Base-by-base conservation (phyloP, 1,140 invertebrate genomes). In the Callitettix versicolor region DNA sequence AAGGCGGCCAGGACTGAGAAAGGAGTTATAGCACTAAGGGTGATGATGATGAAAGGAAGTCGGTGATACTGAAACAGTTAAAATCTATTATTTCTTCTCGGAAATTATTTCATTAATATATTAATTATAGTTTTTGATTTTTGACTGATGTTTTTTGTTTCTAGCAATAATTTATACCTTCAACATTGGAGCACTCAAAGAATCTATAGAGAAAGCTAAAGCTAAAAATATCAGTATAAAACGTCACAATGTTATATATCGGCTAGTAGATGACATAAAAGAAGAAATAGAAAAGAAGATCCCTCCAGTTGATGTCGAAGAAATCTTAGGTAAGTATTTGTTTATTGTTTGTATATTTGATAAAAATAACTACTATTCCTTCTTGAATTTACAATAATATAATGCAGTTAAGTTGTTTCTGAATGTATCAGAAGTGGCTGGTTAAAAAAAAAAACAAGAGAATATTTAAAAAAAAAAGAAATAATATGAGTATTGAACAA, bases 241-340 rank as follows among this genome's bases (percentile, higher is more conserved):
- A 62, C 60, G 74, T 34, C 80, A 82, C 67, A 95, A 94, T 70
- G 79, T 98, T 9, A 96, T 98, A 59, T 97, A 97, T 70, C 85
- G 86, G 62, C 71, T 97, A 38, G 79, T 97, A 9, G 91, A 96
- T 66, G 85, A 93, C 70, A 64, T 98, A 0, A 91, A 90, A 66
- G 72, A 79, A 47, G 82, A 91, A 69, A 79, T 97, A 17, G 85
- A 76, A 61, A 71, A 67, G n/a, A 73, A 76, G 63, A 71, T 97
- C 61, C 91, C 91, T 1, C 58, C 69, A 17, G 64, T 79, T 42
- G 76, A 84, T 55, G 75, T 80, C 17, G 91, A 96, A 70, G 84
- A 93, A 66, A 55, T 84, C 38, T 58, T 89, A 56, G 89, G 86
- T 87, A 56, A 12, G 18, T 49, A 46, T n/a, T n/a, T n/a, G n/a